Evolutionary conservation across 2,113 vertebrate species (phyloP), one percentile per base, ranked within the genome.

Genomic region (Euleptes europaea): DNA sequence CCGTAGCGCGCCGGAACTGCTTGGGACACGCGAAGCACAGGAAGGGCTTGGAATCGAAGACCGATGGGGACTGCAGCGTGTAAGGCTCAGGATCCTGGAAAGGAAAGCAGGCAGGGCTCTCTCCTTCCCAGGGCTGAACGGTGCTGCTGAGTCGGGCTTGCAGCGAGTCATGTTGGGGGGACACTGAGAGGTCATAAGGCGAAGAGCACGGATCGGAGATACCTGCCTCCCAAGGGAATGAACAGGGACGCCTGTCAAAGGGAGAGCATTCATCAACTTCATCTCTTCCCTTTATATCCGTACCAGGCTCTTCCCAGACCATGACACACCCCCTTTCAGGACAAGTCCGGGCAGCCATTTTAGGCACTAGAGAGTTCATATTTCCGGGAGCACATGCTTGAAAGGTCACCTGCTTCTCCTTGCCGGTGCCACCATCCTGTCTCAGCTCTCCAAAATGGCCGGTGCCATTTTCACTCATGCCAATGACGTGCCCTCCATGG

Each of bases 1-100:
- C 89, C 54, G 88, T 78, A 10, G 89, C 83, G 13, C 78, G 84
- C 26, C 86, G 90, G 85, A 88, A 92, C 26, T 77, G 75, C 78
- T 89, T 86, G 23, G 82, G 80, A 66, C 88, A 94, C 14, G 69
- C 76, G 19, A 80, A 69, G 47, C 92, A 92, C 66, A 67, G 28
- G 51, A 91, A 90, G 1, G 91, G 89, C 42, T 73, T 85, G n/a
- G 84, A 60, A 49, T 85, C 84, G 1, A 72, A 47, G 8, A 31
- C 5, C 13, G 84, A 38, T 10, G 6, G 49, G 15, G 84, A 35
- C 1, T 23, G 84, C 57, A 63, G 76, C 7, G 57, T 31, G 1
- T 33, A 71, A 67, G 77, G 54, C 31, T 73, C 84, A 8, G 6
- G 21, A 5, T 65, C 84, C 65, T 33, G 67, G 69, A 66, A 79